Percentiles rank a stretch among this genome's conserved stretches.
These are phyloP conservation scores for Salvelinus fontinalis DNA, from an alignment of 2,113 vertebrate species.

Conservation along the genomic window DNA sequence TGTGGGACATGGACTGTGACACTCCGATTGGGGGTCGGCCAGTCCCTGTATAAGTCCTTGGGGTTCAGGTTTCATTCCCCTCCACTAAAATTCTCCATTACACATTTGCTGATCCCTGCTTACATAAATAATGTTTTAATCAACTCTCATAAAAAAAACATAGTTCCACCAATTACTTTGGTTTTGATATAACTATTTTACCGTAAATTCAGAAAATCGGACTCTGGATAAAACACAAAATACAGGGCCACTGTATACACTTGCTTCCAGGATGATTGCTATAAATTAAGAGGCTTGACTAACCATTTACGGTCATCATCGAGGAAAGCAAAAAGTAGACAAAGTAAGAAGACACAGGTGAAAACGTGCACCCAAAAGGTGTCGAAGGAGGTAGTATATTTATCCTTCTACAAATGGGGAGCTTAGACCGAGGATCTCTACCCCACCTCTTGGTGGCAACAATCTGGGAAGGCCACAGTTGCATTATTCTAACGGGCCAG, in stretches of 20 bases:
- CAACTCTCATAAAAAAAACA: neutral
- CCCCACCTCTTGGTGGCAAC: neutral
- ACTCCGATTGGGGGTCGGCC: neutral
- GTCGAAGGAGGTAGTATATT: too few species aligned
- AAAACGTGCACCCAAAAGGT: neutral
- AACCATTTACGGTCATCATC: neutral
- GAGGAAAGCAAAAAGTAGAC: neutral
- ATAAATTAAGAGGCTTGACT: neutral
- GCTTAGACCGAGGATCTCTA: neutral
- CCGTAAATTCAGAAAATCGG: neutral
- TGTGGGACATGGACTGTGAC: too few species aligned
- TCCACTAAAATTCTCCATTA: slow-evolving; percentile 53
- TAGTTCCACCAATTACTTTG: neutral
- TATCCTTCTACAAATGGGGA: too few species aligned
- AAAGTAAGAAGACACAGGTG: neutral
- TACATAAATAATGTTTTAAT: neutral
- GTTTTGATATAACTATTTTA: neutral
- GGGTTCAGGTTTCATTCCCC: slow-evolving; percentile 54
- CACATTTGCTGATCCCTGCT: slow-evolving; percentile 23
- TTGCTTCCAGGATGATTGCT: too few species aligned
- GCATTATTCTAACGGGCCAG: slow-evolving; percentile 25
- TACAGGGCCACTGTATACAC: too few species aligned
- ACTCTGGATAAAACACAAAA: too few species aligned
- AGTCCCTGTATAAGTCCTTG: neutral
- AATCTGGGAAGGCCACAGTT: slow-evolving; percentile 20